These are phyloP conservation scores for Campylomormyrus numenius DNA, from an alignment of 2,113 vertebrate species.

Conservation along the genomic window DNA sequence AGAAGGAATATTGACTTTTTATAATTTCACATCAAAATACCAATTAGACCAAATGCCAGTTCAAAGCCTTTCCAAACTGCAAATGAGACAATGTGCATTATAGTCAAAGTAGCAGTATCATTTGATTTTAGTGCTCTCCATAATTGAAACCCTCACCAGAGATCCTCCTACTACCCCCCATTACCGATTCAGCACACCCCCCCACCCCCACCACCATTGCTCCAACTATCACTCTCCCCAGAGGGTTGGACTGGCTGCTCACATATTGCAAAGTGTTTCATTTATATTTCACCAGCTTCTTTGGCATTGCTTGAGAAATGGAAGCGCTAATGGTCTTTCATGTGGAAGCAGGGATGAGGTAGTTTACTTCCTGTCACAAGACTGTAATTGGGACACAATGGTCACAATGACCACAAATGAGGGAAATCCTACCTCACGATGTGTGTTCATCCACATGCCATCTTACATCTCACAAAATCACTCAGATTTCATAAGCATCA, in stretches of 20 bases:
- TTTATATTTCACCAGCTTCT: conserved; percentile 13
- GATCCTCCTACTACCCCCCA: not conserved
- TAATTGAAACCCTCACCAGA: conserved; percentile 41
- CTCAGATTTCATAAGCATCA: not conserved
- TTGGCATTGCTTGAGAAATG: not conserved
- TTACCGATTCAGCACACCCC: conserved; percentile 17
- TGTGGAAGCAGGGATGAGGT: not conserved
- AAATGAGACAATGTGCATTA: conserved; percentile 49
- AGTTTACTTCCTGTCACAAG: not conserved
- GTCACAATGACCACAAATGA: not conserved
- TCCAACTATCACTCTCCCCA: not conserved
- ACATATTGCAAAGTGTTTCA: not conserved
- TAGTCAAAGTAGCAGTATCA: conserved; percentile 20
- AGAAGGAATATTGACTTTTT: conserved; percentile 41
- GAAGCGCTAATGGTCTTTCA: not conserved
- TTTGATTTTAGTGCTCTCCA: conserved; percentile 32
- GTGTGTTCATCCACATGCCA: not conserved
- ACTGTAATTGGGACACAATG: not conserved
- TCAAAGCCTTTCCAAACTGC: conserved; percentile 49
- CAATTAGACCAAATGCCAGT: conserved; percentile 46
- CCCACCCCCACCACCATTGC: not conserved
- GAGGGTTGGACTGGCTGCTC: not conserved
- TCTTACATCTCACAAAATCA: not conserved
- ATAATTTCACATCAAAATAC: conserved; percentile 42
- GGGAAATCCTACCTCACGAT: not conserved